Percentiles rank a stretch among this genome's conserved stretches.
Evolutionary conservation across 1,140 invertebrate species (phyloP).

Genomic region (Thaumatotibia leucotreta): DNA sequence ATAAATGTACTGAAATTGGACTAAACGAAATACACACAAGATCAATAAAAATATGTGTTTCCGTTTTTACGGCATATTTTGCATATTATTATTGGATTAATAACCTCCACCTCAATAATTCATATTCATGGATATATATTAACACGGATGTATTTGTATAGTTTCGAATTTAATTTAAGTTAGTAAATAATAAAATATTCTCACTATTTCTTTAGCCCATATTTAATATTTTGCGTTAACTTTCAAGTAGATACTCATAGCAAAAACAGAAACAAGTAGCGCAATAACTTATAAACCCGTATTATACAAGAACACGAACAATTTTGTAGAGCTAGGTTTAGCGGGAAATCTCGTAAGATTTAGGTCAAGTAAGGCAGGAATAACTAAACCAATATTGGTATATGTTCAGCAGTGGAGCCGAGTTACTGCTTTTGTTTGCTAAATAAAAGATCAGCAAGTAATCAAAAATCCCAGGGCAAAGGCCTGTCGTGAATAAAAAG

Average conservation of each 20-base stretch:
- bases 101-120: no score
- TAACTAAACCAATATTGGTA: background rate
- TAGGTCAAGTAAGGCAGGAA: background rate
- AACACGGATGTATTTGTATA: no score
- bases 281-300: background rate
- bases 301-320: background rate
- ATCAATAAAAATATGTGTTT: no score
- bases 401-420: background rate
- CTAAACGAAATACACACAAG: no score
- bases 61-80: no score
- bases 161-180: no score
- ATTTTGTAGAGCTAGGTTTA: background rate
- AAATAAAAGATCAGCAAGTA: background rate
- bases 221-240: background rate
- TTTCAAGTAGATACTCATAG: background rate
- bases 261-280: background rate
- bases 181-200: background rate
- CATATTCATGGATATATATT: no score
- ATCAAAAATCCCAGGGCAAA: background rate
- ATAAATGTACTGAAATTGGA: background rate
- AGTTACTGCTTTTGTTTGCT: background rate
- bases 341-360: background rate
- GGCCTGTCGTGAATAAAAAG: background rate
- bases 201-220: no score
- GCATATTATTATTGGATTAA: no score